Base-by-base conservation (phyloP, 2,888 invertebrate species). In the Microchrysa polita region DNA sequence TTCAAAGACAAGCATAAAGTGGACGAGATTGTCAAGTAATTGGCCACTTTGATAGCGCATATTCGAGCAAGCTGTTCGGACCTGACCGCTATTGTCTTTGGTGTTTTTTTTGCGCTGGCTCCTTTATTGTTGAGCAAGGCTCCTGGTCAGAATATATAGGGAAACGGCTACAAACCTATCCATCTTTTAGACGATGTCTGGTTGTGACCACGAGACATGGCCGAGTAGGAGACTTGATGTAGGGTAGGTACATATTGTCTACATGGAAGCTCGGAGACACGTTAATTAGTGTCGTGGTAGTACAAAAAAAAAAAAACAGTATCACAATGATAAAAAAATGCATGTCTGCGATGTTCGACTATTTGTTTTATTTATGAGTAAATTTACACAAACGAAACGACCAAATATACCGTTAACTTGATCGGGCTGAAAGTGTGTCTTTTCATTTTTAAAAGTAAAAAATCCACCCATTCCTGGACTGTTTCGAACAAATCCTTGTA, bases 31-130 rank as follows among this genome's bases (percentile, higher is more conserved):
- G 69, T 55, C 57, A 57, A 69, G 69, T 69, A 69, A 69, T 69
- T 69, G 69, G 69, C 69, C 69, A 69, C 69, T 69, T 55, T 55
- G 55, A 69, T 52, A 57, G 69, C n/a, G n/a, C 57, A 69, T 69
- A 69, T 69, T 69, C 42, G 40, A 69, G 10, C 42, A 18, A 69
- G 10, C 27, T 69, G 55, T 69, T 57, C 40, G 57, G 57, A 20
- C 57, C 20, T 14, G 52, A n/a, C n/a, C 44, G 9, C 20, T 59
- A n/a, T 1, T 61, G n/a, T 42, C 27, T 34, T n/a, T n/a, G n/a
- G 12, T 42, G 42, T 7, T 42, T 57, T 59, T 59, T 59, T 59
- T 59, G 22, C 12, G 48, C 23, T 23, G 23, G 4, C 5, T 18
- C 27, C 22, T n/a, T n/a, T n/a, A n/a, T 27, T 27, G 22, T 10